Evolutionary conservation across 2,113 vertebrate species (phyloP).

Genomic region (Glaucomys volans): DNA sequence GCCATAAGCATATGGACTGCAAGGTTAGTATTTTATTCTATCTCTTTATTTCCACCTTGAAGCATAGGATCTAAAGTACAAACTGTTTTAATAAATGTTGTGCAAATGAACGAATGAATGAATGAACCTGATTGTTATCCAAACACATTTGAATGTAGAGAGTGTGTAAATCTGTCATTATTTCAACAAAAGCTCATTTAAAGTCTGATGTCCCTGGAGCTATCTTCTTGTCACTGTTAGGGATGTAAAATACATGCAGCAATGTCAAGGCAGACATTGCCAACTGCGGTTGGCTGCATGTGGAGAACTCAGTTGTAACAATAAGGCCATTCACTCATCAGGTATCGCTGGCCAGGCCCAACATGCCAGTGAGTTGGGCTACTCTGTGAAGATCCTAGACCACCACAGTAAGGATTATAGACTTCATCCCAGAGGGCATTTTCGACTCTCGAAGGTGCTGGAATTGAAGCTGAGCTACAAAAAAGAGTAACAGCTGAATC

Average conservation of each 20-base stretch:
- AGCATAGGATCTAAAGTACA: not conserved
- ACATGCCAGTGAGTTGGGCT: not conserved
- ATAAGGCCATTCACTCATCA: not conserved
- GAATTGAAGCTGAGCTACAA: not conserved
- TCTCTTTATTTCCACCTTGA: not conserved
- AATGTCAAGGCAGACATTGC: not conserved
- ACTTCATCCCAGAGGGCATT: not conserved
- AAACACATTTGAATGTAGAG: not conserved
- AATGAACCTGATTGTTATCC: not conserved
- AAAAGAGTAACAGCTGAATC: not conserved
- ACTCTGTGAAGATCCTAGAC: not conserved
- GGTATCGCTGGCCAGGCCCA: not conserved
- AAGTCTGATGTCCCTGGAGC: not conserved
- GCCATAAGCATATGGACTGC: not conserved
- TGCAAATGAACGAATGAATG: not conserved
- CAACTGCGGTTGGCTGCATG: not conserved
- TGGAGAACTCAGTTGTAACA: not conserved
- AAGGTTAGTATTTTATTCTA: conserved; percentile 37
- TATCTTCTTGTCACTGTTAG: not conserved
- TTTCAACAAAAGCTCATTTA: conserved; percentile 14
- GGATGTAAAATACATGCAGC: not conserved
- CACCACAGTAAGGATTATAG: not conserved
- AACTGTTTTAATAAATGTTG: not conserved
- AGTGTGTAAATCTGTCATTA: not conserved
- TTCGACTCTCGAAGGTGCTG: not conserved